Evolutionary conservation across 1,140 invertebrate species (phyloP).

Genomic region (Vollenhovia emeryi): DNA sequence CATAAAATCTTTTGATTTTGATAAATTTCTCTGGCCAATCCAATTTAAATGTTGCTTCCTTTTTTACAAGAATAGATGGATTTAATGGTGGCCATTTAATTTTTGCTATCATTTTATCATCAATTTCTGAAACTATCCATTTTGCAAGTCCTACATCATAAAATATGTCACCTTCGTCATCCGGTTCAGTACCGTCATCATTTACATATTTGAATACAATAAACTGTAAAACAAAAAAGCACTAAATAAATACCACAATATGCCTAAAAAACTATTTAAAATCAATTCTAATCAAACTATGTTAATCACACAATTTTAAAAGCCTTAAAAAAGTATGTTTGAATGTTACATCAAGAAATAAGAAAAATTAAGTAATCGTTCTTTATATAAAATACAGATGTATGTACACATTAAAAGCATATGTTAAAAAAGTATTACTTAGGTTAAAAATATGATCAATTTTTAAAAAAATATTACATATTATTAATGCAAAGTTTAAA

Average conservation of each 20-base stretch:
- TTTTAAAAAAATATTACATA: no score
- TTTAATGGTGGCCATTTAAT: slow-evolving; percentile 2
- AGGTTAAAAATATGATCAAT: no score
- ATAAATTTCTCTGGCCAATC: not conserved
- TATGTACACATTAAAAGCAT: no score
- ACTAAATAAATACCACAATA: not conserved
- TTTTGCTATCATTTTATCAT: not conserved
- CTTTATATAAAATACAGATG: no score
- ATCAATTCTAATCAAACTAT: not conserved
- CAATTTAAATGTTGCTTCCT: not conserved
- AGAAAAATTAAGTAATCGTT: no score
- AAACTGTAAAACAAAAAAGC: not conserved
- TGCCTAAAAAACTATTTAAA: not conserved
- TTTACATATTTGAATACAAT: not conserved
- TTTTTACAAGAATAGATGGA: not conserved
- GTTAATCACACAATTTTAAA: no score
- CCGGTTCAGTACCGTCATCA: not conserved
- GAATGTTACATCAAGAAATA: no score
- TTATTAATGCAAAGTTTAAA: no score
- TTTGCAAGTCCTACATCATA: not conserved
- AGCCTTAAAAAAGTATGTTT: no score
- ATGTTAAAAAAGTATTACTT: no score
- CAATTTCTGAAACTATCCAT: not conserved
- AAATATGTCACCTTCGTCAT: not conserved
- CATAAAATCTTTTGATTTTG: slow-evolving; percentile 1